phyloP scores from a whole-genome alignment of 2,888 invertebrate species.

The Sarcophaga carnaria region DNA sequence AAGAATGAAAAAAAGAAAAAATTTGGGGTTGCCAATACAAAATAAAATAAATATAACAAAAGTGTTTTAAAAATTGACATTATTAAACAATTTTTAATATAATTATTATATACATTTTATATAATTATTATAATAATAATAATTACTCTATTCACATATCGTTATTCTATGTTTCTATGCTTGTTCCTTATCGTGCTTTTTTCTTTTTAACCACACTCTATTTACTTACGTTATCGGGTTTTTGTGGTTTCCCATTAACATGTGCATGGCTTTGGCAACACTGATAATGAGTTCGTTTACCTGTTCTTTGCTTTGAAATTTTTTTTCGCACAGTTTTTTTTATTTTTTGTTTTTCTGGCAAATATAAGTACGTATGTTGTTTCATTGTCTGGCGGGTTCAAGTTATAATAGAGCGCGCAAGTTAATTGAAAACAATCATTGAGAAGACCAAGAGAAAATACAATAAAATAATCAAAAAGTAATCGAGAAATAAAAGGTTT shows the following conservation, averaged over 20 bases:
- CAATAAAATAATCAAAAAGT: not conserved
- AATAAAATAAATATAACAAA: too few relatives aligned
- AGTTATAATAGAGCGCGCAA: slow-evolving; percentile 55
- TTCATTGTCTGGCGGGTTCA: slow-evolving; percentile 59
- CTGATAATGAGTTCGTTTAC: slow-evolving; percentile 62
- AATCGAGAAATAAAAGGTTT: not conserved
- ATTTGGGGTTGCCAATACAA: too few relatives aligned
- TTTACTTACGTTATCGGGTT: not conserved
- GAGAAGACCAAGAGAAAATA: slow-evolving; percentile 5
- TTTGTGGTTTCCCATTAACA: not conserved
- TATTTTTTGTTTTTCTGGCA: slow-evolving; percentile 47
- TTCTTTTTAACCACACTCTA: too few relatives aligned
- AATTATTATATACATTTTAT: too few relatives aligned
- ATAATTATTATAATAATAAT: not conserved
- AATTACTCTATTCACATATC: not conserved
- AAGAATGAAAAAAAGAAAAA: too few relatives aligned
- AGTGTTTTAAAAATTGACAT: too few relatives aligned
- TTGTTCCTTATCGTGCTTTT: too few relatives aligned
- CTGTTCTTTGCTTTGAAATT: slow-evolving; percentile 52
- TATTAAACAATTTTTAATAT: too few relatives aligned
- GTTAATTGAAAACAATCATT: slow-evolving; percentile 49
- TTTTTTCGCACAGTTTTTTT: slow-evolving; percentile 27
- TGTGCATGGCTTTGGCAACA: slow-evolving; percentile 7
- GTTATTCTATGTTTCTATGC: too few relatives aligned
- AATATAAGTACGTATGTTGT: slow-evolving; percentile 49